A percentile compares a stretch with the other conserved stretches of the same genome.
phyloP scores from a whole-genome alignment of 37 sponge, comb jelly and placozoan genomes.

The Halichondria panicea region DNA sequence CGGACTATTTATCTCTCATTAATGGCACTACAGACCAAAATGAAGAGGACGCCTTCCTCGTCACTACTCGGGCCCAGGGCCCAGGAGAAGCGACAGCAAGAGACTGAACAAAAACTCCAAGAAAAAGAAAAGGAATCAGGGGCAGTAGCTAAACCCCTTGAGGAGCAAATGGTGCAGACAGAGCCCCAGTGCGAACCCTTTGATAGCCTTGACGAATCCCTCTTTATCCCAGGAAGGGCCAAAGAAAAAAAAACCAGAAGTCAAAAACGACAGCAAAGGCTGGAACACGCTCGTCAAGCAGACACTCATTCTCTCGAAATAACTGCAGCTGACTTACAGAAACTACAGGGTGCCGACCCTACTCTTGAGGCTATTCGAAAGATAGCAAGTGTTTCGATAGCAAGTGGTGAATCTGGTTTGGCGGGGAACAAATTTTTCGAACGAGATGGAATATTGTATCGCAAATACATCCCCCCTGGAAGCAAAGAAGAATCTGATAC shows the following conservation, averaged over 20 bases:
- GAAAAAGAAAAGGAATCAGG: neutral
- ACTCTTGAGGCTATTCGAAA: neutral
- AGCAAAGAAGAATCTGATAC: neutral
- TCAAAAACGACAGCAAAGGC: neutral
- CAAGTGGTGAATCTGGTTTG: neutral
- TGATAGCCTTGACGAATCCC: neutral
- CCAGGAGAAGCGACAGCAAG: neutral
- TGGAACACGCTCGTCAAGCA: neutral
- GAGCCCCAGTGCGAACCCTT: neutral
- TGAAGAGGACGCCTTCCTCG: conserved; percentile 6
- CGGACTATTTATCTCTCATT: neutral
- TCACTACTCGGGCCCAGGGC: conserved; percentile 8
- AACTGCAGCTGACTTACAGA: neutral
- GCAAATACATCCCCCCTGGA: neutral
- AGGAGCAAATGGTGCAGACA: conserved; percentile 4
- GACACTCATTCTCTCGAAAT: neutral
- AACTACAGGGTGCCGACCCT: neutral
- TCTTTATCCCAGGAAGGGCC: neutral
- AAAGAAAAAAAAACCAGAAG: neutral
- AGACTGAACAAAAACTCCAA: neutral
- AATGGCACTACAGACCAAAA: neutral
- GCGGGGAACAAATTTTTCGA: neutral
- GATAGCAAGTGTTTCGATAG: too few relatives aligned
- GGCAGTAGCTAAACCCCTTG: neutral
- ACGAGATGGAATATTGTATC: neutral